Conservation (phyloP, 1,140 invertebrate genomes). For the Eubasilissa regina region DNA sequence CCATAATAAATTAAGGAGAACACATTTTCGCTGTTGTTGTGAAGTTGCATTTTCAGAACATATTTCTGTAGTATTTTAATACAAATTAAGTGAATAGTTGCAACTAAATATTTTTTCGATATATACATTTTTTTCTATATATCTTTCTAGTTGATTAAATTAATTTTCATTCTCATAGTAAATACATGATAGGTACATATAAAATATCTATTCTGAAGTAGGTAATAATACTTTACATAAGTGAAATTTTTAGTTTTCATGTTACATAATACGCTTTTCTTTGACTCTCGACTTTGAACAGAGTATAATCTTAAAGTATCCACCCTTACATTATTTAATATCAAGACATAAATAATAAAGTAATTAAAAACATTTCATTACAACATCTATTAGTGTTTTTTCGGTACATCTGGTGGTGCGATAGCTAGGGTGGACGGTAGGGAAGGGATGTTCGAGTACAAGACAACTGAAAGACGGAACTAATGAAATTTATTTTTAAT, state of each 20-base stretch:
- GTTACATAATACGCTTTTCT: not conserved
- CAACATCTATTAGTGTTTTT: constrained; percentile 58
- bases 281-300: not conserved
- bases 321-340: constrained; percentile 53
- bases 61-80: no score
- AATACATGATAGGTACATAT: no score
- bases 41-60: no score
- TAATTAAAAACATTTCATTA: constrained; percentile 60
- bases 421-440: constrained; percentile 33
- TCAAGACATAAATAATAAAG: constrained; percentile 59
- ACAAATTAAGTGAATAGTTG: no score
- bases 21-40: no score
- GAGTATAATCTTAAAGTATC: constrained; percentile 21
- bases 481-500: constrained; percentile 1
- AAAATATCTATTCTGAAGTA: no score
- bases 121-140: no score
- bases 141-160: no score
- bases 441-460: not conserved
- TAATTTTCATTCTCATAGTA: no score
- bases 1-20: no score
- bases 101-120: no score
- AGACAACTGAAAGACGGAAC: not conserved
- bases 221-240: no score
- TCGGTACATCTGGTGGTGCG: constrained; percentile 57
- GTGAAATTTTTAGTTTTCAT: not conserved